Evolutionary conservation across 2,797 vertebrate genomes (phyloP), one percentile per base, ranked within the genome.

Genomic region (Anguilla megastoma): DNA sequence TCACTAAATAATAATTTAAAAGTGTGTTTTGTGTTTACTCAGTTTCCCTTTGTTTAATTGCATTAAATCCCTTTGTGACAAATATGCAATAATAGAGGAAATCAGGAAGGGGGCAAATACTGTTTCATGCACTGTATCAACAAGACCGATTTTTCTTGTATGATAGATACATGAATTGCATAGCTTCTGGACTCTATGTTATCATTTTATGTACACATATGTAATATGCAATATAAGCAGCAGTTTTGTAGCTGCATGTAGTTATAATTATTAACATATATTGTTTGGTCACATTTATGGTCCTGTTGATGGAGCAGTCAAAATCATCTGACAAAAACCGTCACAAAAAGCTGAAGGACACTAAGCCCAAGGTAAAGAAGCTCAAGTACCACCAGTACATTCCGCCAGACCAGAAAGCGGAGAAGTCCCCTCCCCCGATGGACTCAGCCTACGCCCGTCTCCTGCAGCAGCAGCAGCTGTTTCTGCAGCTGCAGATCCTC

Each of bases 381-480:
- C 97, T 99, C 52, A 99, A 99, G 90, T 99, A 99, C 90, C 98
- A 99, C 92, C 98, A 99, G 95, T 99, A 99, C 94, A 99, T 99
- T 92, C 98, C 98, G 33, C 98, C 98, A 0, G 98, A 99, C 94
- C 98, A 99, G 96, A 99, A 99, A 92, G 97, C 97, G 0, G 99
- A 99, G 94, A 98, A 98, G 92, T 98, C 98, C 1, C 98, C 98
- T 50, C 98, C 99, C 0, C 98, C 98, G 90, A 99, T 99, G 99
- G 98, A 99, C 93, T 98, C 98, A 0, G 98, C 99, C n/a, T 99
- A 99, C 0, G 98, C 99, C 54, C 95, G 98, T 0, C 97, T 99
- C 24, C 97, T 99, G 1, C 99, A 99, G 92, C 99, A 99, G 90
- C 98, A 99, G 90, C 99, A 99, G 93, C 97, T 99, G 86, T 99